Evolutionary conservation across 2,797 vertebrate genomes (phyloP).

Genomic region (Mormyrops attenuatus): DNA sequence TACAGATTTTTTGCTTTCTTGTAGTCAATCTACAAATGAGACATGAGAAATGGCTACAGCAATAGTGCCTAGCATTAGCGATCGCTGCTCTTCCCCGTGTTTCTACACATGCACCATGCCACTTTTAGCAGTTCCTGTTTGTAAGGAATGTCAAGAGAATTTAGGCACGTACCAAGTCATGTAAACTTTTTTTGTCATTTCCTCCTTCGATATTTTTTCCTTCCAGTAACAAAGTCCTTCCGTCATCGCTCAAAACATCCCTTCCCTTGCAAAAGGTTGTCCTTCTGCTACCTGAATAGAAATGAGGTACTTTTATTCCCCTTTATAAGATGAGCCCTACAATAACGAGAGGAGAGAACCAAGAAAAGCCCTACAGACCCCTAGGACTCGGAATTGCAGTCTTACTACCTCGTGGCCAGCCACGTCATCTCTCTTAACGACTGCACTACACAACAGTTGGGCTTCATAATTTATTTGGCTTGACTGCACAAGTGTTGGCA

Average conservation of each 20-base stretch:
- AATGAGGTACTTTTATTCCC: neutral
- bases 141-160: constrained; percentile 51
- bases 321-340: neutral
- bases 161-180: constrained; percentile 49
- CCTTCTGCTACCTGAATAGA: neutral
- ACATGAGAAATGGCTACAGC: constrained; percentile 2
- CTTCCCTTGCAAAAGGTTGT: neutral
- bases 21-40: constrained; percentile 31
- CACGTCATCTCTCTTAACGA: constrained; percentile 19
- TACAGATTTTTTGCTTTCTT: constrained; percentile 20
- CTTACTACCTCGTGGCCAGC: constrained; percentile 22
- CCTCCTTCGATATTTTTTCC: neutral
- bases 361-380: constrained; percentile 1
- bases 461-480: constrained; percentile 36
- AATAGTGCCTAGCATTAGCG: neutral
- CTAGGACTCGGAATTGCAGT: constrained; percentile 8
- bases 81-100: constrained; percentile 13
- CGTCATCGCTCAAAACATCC: neutral
- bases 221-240: neutral
- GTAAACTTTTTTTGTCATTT: constrained; percentile 42
- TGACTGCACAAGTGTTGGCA: constrained; percentile 34
- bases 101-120: constrained; percentile 19
- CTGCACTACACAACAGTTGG: constrained; percentile 28
- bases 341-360: neutral
- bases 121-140: constrained; percentile 33